A percentile compares a stretch with the other conserved stretches of the same genome.
Evolutionary conservation across 2,888 invertebrate genomes (phyloP).

Genomic region (Periphyllus acericola): DNA sequence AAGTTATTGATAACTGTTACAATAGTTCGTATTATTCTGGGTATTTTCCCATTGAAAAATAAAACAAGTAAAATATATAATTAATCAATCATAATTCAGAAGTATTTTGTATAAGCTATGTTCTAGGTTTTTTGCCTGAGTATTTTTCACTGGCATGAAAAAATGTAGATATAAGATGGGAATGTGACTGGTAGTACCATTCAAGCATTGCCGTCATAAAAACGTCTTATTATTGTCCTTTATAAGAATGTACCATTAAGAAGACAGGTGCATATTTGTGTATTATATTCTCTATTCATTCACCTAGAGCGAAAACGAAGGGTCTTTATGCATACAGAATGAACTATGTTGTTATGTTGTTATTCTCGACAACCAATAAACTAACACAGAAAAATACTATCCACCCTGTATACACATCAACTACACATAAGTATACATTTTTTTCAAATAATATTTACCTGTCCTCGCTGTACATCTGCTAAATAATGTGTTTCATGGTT

Average conservation of each 20-base stretch:
- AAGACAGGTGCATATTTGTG: slow-evolving; percentile 40
- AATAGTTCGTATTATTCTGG: neutral
- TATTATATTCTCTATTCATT: slow-evolving; percentile 15
- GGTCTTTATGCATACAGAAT: neutral
- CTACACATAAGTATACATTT: slow-evolving; percentile 28
- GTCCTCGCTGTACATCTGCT: slow-evolving; percentile 18
- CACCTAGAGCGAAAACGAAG: neutral
- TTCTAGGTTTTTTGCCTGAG: neutral
- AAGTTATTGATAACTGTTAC: neutral
- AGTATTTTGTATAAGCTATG: neutral
- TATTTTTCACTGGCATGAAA: neutral
- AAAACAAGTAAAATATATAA: neutral
- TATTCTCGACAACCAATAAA: neutral
- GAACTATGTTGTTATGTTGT: neutral
- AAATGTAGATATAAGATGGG: neutral
- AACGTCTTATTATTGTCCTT: slow-evolving; percentile 30
- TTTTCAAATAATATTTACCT: slow-evolving; percentile 38
- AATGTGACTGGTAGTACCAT: slow-evolving; percentile 17
- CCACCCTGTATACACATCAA: neutral
- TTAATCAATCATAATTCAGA: neutral
- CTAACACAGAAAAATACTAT: neutral
- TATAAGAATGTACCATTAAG: slow-evolving; percentile 19
- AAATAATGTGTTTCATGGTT: slow-evolving; percentile 52
- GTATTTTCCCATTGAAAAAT: neutral
- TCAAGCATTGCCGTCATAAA: slow-evolving; percentile 2